These are phyloP conservation scores for Actinernus sp. DNA, from an alignment of 92 coral and sea anemone genomes.

Conservation along the genomic window DNA sequence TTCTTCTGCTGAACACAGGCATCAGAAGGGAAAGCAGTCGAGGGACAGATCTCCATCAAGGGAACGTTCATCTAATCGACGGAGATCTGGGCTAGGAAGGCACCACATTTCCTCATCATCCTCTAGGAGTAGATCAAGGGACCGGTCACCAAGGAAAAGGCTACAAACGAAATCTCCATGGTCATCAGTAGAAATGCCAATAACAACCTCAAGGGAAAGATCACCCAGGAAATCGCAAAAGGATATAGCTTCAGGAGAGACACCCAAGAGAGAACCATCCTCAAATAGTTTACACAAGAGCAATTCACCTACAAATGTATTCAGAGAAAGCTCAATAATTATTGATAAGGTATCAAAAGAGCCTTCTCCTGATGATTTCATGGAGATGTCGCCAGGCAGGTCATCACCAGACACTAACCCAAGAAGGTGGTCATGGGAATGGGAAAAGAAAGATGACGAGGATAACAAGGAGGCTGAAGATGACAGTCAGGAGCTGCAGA, in stretches of 20 bases:
- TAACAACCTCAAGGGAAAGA: too few relatives aligned
- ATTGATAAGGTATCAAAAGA: too few relatives aligned
- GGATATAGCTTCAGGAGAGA: too few relatives aligned
- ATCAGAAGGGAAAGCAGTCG: neutral
- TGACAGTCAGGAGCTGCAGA: too few relatives aligned
- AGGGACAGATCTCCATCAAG: neutral
- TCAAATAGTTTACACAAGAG: too few relatives aligned
- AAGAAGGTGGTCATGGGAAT: constrained; percentile 1
- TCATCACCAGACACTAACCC: neutral
- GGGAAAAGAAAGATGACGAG: constrained; percentile 7
- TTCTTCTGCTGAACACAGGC: neutral
- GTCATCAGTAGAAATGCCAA: too few relatives aligned
- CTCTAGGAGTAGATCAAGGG: constrained; percentile 7
- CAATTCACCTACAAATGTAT: too few relatives aligned
- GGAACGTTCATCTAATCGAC: neutral
- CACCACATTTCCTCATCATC: neutral
- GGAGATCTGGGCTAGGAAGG: neutral
- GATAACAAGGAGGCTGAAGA: neutral
- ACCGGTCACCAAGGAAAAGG: neutral
- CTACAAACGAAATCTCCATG: neutral
- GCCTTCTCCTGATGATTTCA: too few relatives aligned
- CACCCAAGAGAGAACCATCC: too few relatives aligned
- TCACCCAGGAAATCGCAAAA: neutral
- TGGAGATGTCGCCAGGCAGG: neutral
- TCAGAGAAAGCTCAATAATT: too few relatives aligned